phyloP scores from a whole-genome alignment of 2,113 vertebrate genomes.

The Herpailurus yagouaroundi region DNA sequence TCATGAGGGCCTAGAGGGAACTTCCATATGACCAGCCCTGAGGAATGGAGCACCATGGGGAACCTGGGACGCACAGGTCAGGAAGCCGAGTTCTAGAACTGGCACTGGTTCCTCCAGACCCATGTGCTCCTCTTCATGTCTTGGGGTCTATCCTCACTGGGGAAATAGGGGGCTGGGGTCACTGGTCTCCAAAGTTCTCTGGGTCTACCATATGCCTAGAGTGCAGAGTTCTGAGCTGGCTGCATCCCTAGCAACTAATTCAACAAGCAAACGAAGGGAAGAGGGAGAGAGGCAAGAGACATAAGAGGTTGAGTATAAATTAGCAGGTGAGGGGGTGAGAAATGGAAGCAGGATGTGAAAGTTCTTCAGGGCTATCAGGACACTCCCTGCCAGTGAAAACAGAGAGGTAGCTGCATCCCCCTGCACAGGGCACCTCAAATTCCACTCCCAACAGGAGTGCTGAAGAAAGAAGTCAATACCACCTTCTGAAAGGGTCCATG shows the following conservation, averaged over 20 bases:
- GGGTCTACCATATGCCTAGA: background rate
- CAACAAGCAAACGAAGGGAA: background rate
- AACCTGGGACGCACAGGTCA: fast-evolving
- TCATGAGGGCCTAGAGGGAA: background rate
- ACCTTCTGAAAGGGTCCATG: background rate
- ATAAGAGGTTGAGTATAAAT: background rate
- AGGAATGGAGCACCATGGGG: background rate
- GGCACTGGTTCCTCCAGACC: background rate
- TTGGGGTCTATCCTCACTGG: background rate
- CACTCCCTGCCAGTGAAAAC: background rate
- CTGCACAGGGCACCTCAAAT: background rate
- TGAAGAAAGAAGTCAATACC: background rate
- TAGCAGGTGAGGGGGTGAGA: background rate
- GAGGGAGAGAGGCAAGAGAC: background rate
- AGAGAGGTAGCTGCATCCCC: background rate
- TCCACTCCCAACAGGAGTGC: background rate
- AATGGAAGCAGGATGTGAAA: background rate
- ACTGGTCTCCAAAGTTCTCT: background rate
- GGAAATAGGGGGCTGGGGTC: background rate
- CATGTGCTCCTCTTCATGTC: background rate
- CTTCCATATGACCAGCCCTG: background rate
- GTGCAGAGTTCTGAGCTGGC: background rate
- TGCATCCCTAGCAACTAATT: background rate
- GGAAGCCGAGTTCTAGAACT: background rate
- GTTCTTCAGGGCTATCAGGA: background rate